Base-by-base conservation (phyloP, 2,888 invertebrate genomes). In the Harpalus rubripes region DNA sequence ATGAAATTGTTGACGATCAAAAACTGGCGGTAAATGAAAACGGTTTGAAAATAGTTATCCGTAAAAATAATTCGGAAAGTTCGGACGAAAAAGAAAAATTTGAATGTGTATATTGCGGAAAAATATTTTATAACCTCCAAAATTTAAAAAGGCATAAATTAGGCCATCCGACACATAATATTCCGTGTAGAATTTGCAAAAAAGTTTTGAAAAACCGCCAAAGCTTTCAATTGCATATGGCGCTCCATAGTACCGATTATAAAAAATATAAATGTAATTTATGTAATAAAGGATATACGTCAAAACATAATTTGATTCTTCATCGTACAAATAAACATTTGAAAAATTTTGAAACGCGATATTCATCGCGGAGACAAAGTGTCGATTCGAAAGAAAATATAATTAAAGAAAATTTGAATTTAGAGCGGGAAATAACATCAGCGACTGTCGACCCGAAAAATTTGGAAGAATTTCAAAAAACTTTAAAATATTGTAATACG, bases 41-140 rank as follows among this genome's bases (percentile, higher is more conserved):
- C 5, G 61, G 61, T 61, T 18, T 61, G 3, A 61, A 61, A 61
- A 61, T 61, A 18, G 26, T 61, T 16, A 61, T 61, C 8, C 15
- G 22, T 0, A 61, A 61, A 61, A 61, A 18, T 6, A 59, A 16
- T 59, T 15, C 7, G 1, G 15, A n/a, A 16, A 16, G 16, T n/a
- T n/a, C 58, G 1, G 15, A 59, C 7, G 61, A 61, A 5, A 61
- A 16, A 8, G 10, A 18, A 61, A 61, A 16, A 18, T 61, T 18
- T 22, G 22, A 16, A 8, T 61, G 61, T 61, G 3, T 61, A 8
- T 61, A 16, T 26, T 61, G 61, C 18, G 7, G 10, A 0, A 22
- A 61, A 18, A 18, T 22, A 10, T 61, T 61, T 22, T 10, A 10
- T 10, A 61, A 18, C 61, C 15, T 22, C 26, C 26, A 18, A 61